phyloP scores from a whole-genome alignment of 2,888 invertebrate genomes.

The Gasteruption jaculator region DNA sequence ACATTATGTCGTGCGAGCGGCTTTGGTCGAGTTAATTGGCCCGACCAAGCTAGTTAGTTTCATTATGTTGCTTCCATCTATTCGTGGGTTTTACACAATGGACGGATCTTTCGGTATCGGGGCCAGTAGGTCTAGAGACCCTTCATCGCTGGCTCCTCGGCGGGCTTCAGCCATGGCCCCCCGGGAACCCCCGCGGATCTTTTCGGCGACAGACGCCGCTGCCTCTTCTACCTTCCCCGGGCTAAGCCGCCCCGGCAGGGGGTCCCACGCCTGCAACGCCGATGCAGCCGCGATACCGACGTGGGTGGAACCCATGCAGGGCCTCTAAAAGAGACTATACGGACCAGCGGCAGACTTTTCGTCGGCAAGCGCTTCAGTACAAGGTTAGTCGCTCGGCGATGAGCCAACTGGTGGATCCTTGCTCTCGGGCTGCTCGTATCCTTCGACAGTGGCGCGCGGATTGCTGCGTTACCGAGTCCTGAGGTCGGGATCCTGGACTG shows the following conservation, averaged over 20 bases:
- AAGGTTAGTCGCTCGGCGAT: conserved; percentile 48
- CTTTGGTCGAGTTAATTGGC: conserved; percentile 41
- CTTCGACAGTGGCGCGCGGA: conserved; percentile 29
- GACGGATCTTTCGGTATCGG: conserved; percentile 31
- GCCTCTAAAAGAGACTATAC: conserved; percentile 27
- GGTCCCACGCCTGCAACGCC: no score
- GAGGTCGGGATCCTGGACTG: no score
- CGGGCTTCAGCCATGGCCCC: no score
- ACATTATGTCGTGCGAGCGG: conserved; percentile 38
- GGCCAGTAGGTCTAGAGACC: conserved; percentile 32
- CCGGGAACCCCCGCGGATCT: no score
- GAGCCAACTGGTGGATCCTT: conserved; percentile 43
- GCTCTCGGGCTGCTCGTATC: conserved; percentile 28
- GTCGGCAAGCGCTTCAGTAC: conserved; percentile 41
- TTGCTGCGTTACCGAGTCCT: no score
- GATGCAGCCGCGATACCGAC: no score
- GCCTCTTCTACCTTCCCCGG: no score
- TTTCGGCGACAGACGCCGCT: no score
- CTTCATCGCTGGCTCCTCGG: no score
- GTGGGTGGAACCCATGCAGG: no score
- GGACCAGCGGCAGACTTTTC: conserved; percentile 20
- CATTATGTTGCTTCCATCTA: conserved; percentile 46
- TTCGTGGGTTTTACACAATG: conserved; percentile 44
- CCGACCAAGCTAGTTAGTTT: conserved; percentile 45
- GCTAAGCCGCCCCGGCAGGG: no score